phyloP scores from a whole-genome alignment of 2,113 vertebrate species.

The Verasper variegatus region DNA sequence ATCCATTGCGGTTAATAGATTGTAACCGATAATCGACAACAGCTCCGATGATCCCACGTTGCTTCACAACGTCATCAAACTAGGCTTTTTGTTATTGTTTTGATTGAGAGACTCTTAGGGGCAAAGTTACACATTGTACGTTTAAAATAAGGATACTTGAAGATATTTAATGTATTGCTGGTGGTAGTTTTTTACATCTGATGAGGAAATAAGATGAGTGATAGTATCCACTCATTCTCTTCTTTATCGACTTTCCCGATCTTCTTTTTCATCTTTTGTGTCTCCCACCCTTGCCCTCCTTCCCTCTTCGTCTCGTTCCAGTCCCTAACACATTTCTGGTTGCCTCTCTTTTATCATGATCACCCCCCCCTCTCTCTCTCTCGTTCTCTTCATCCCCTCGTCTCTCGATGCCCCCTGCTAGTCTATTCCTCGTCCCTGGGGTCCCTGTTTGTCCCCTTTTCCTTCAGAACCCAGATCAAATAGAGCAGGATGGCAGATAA shows the following conservation, averaged over 20 bases:
- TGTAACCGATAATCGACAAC: background rate
- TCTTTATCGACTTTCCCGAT: constrained; percentile 5
- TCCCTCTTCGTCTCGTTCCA: background rate
- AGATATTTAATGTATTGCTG: constrained; percentile 25
- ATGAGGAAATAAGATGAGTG: constrained; percentile 28
- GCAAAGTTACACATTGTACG: background rate
- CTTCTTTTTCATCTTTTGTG: constrained; percentile 14
- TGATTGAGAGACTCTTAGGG: background rate
- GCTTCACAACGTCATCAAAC: background rate
- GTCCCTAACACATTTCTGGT: constrained; percentile 3
- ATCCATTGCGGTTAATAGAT: background rate
- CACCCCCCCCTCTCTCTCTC: background rate
- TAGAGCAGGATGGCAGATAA: constrained; percentile 63
- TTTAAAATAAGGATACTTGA: constrained; percentile 13
- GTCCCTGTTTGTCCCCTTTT: constrained; percentile 50
- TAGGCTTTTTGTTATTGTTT: background rate
- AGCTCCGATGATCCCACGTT: background rate
- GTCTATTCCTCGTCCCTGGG: constrained; percentile 38
- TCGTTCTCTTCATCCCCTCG: constrained; percentile 5
- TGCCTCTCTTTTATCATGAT: constrained; percentile 35
- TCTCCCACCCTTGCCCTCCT: background rate
- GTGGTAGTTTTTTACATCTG: constrained; percentile 25
- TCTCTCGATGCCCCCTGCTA: constrained; percentile 36
- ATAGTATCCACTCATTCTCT: constrained; percentile 23
- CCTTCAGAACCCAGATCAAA: constrained; percentile 69